Evolutionary conservation across 2,113 vertebrate genomes (phyloP).

Genomic region (Ptyas mucosa): DNA sequence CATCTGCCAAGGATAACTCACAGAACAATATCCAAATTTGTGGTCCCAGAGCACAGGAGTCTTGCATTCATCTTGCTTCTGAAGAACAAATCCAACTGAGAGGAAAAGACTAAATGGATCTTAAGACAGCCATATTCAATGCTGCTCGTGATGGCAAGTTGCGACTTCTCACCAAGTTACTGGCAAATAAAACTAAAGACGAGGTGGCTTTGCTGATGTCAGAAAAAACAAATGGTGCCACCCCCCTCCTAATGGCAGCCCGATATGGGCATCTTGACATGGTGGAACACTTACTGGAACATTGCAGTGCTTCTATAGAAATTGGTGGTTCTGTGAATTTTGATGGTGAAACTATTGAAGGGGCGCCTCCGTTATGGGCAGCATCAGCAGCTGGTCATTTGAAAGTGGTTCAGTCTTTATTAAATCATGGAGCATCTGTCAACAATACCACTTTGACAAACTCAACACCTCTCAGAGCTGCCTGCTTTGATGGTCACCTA

Average conservation of each 20-base stretch:
- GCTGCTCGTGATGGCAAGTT: slow-evolving; percentile 96
- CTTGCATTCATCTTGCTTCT: not conserved
- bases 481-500: slow-evolving; percentile 96
- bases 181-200: slow-evolving; percentile 89
- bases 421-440: slow-evolving; percentile 92
- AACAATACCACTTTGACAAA: slow-evolving; percentile 98
- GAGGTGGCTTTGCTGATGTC: slow-evolving; percentile 87
- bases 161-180: slow-evolving; percentile 88
- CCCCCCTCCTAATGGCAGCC: slow-evolving; percentile 91
- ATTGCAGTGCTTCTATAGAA: slow-evolving; percentile 89
- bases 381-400: slow-evolving; percentile 93
- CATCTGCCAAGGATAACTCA: slow-evolving; percentile 17
- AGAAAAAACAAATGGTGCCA: slow-evolving; percentile 94
- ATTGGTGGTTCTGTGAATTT: slow-evolving; percentile 94
- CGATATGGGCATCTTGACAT: slow-evolving; percentile 96
- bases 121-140: slow-evolving; percentile 97
- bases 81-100: slow-evolving; percentile 36
- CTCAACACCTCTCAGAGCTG: slow-evolving; percentile 90
- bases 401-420: slow-evolving; percentile 91
- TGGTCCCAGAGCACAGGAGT: slow-evolving; percentile 20
- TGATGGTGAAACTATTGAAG: slow-evolving; percentile 96
- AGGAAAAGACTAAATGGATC: slow-evolving; percentile 82
- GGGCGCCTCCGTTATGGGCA: slow-evolving; percentile 93
- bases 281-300: slow-evolving; percentile 93
- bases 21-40: slow-evolving; percentile 28